These are phyloP conservation scores for Tetramorium parvispinum DNA, from an alignment of 1,140 invertebrate genomes.

Conservation along the genomic window DNA sequence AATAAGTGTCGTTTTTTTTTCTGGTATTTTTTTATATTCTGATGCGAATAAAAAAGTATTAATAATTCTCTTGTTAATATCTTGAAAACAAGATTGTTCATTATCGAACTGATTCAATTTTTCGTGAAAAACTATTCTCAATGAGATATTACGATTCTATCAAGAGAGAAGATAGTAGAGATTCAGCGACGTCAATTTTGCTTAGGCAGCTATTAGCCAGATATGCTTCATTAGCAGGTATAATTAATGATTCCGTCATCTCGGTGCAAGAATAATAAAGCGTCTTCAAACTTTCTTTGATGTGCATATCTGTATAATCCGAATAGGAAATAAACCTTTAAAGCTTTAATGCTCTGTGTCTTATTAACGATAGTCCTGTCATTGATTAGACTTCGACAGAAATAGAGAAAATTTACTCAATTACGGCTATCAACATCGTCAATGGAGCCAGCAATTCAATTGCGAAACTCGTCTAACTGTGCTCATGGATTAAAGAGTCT, in stretches of 20 bases:
- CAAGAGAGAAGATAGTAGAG: neutral
- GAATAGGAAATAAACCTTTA: neutral
- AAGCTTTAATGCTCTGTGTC: neutral
- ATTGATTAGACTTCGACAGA: neutral
- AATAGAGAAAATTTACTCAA: neutral
- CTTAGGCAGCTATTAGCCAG: slow-evolving; percentile 18
- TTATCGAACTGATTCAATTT: neutral
- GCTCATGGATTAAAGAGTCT: neutral
- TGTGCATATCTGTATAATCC: neutral
- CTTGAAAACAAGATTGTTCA: neutral
- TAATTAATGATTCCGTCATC: slow-evolving; percentile 38
- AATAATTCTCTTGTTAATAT: neutral
- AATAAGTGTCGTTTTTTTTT: neutral
- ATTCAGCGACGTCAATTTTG: slow-evolving; percentile 17
- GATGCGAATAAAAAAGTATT: neutral
- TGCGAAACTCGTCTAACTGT: neutral
- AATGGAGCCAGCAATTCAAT: neutral
- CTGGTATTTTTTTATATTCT: neutral
- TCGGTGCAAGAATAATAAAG: slow-evolving; percentile 2
- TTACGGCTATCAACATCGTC: neutral
- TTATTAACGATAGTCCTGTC: neutral
- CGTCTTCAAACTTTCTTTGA: slow-evolving; percentile 14
- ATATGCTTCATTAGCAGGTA: slow-evolving; percentile 23
- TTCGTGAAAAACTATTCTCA: neutral
- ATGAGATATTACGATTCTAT: neutral